phyloP scores from a whole-genome alignment of 2,113 vertebrate genomes.

The Maccullochella peelii region DNA sequence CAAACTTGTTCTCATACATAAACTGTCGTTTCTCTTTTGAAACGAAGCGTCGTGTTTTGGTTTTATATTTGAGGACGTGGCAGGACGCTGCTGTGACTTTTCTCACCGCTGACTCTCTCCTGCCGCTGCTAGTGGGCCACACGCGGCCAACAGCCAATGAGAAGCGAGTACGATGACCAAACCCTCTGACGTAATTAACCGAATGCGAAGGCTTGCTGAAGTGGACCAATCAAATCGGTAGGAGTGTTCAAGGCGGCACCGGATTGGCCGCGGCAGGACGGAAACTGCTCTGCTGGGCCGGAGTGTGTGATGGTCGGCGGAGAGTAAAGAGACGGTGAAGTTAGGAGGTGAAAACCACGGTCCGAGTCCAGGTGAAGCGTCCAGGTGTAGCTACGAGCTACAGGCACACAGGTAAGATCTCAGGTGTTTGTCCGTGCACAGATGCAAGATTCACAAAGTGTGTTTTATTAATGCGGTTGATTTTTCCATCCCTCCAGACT shows the following conservation, averaged over 20 bases:
- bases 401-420: conserved; percentile 22
- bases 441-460: too few species aligned
- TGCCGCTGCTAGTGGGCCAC: background rate
- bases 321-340: background rate
- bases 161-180: background rate
- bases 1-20: too few species aligned
- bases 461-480: too few species aligned
- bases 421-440: background rate
- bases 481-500: too few species aligned
- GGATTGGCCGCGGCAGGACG: conserved; percentile 38
- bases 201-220: background rate
- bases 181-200: background rate
- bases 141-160: background rate
- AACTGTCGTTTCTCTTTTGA: too few species aligned
- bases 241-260: background rate
- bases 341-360: background rate
- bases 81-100: background rate
- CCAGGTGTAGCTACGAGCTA: background rate
- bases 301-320: background rate
- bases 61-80: conserved; percentile 26
- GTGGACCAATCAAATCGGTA: conserved; percentile 46
- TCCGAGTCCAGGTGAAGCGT: background rate
- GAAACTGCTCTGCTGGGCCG: background rate
- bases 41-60: background rate
- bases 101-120: background rate